Base-by-base conservation (phyloP, 2,888 invertebrate species). In the Scaptomyza reducta region DNA sequence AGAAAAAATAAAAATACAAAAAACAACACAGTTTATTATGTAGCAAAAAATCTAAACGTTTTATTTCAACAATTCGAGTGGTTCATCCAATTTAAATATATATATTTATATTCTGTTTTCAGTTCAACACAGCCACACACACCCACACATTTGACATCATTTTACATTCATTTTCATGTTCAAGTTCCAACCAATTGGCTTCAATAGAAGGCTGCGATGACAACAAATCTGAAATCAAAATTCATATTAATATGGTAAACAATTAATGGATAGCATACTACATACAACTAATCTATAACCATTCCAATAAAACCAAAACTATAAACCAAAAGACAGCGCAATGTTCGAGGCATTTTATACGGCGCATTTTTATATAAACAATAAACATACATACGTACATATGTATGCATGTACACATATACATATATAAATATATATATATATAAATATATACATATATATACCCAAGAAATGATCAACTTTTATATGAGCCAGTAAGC, bases 401-500 rank as follows among this genome's bases (percentile, higher is more conserved):
- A n/a, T n/a, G n/a, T n/a, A 10, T 83, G 88, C 86, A 86, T 87
- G 82, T 82, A 79, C 76, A 79, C 71, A 69, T 50, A 82, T 71
- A 53, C 82, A 79, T 22, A 22, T 22, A 22, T 22, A 5, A 3
- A 55, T 59, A 50, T 67, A 57, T 64, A 69, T 50, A 63, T 66
- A 59, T 49, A 40, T 47, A 25, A 27, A 61, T 63, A 56, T 44
- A 63, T 65, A 73, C 38, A 63, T 41, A 76, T 51, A 80, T 60
- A 65, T 63, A 67, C 53, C 62, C 65, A 60, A 65, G 40, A 62
- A 59, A 68, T 68, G 60, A 67, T 72, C 61, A 72, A 83, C 61
- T 79, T 88, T 88, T 83, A 88, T 86, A 82, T 79, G 87, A 83
- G 80, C 67, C 83, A 88, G 74, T 86, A 86, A 83, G 79, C 86